Conservation (phyloP, 2,797 vertebrate species). For the Hydrophis major region DNA sequence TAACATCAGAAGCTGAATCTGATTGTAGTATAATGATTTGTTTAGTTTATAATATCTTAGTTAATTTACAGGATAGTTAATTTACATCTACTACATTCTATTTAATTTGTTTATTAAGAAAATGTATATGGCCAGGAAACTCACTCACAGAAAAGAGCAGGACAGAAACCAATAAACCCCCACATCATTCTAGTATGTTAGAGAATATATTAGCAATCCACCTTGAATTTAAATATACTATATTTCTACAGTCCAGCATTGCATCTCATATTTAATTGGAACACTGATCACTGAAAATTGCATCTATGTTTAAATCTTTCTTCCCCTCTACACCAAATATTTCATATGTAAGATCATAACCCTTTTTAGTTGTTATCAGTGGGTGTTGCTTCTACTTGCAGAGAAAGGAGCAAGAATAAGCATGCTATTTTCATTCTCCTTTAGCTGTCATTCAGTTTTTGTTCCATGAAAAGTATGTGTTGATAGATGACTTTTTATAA, state of each 20-base stretch:
- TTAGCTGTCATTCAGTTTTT: neutral
- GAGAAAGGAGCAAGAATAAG: neutral
- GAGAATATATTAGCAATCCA: neutral
- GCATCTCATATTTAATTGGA: neutral
- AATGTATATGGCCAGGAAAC: neutral
- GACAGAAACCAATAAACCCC: neutral
- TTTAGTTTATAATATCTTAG: slow-evolving; percentile 20
- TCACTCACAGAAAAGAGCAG: neutral
- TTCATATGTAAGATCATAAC: neutral
- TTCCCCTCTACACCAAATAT: neutral
- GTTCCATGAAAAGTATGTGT: neutral
- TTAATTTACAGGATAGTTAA: neutral
- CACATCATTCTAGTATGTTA: neutral
- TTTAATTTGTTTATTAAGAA: neutral
- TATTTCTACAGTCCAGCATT: neutral
- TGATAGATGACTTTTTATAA: neutral
- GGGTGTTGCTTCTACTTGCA: neutral
- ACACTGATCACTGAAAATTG: neutral
- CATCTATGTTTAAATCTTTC: neutral
- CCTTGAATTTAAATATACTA: neutral
- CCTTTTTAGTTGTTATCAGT: neutral
- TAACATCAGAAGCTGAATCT: slow-evolving; percentile 17
- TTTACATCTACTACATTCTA: neutral
- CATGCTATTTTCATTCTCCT: neutral
- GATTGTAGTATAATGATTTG: slow-evolving; percentile 23